These are phyloP conservation scores for Petromus typicus DNA, from an alignment of 2,113 vertebrate genomes.

Conservation along the genomic window DNA sequence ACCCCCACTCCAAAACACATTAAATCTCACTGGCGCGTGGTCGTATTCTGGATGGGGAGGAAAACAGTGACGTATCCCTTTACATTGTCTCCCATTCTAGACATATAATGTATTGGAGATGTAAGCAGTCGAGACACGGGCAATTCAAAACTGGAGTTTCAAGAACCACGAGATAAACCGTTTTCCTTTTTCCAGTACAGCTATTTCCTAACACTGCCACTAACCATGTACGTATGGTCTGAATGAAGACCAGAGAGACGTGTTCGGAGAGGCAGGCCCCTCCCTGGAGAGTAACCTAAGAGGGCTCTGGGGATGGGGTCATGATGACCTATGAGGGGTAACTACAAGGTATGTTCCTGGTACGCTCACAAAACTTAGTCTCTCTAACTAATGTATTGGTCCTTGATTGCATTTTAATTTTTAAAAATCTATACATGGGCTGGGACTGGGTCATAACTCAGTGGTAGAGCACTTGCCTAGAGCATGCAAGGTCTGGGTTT, in stretches of 20 bases:
- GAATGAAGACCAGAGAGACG: background rate
- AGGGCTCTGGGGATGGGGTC: background rate
- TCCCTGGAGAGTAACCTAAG: background rate
- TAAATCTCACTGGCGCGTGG: background rate
- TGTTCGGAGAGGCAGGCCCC: background rate
- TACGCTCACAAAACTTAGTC: background rate
- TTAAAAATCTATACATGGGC: background rate
- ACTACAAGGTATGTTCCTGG: background rate
- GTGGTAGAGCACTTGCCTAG: background rate
- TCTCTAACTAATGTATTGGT: background rate
- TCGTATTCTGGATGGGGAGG: background rate
- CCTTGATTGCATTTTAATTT: background rate
- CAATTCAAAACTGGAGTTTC: conserved; percentile 11
- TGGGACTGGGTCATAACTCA: background rate
- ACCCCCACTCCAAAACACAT: background rate
- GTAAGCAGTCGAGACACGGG: background rate
- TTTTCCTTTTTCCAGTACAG: background rate
- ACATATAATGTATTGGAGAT: background rate
- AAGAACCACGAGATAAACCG: background rate
- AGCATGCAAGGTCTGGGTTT: background rate
- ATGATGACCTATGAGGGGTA: background rate
- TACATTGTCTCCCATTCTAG: background rate
- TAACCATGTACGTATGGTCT: background rate
- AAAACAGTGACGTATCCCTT: background rate
- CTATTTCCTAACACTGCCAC: background rate